These are phyloP conservation scores for Melanerpes formicivorus DNA, from an alignment of 2,113 vertebrate species.

Conservation along the genomic window DNA sequence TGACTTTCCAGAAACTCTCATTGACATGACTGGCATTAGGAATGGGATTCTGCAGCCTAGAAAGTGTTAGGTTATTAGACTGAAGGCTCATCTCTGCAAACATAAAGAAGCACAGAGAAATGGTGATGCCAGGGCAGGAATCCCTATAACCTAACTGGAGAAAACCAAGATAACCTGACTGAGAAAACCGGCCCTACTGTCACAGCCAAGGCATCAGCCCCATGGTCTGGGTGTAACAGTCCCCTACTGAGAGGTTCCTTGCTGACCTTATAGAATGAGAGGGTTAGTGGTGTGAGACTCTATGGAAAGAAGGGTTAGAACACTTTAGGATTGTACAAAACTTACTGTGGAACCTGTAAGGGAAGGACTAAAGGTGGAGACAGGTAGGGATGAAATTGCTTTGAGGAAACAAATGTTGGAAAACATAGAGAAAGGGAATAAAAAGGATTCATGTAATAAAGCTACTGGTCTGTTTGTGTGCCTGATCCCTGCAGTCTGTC, in stretches of 20 bases:
- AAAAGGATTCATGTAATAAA: background rate
- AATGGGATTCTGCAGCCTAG: background rate
- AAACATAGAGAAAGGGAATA: background rate
- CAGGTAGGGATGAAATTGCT: background rate
- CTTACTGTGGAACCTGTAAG: background rate
- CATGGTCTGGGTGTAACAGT: background rate
- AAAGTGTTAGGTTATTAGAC: background rate
- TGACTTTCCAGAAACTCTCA: background rate
- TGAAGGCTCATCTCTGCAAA: background rate
- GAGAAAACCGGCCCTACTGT: background rate
- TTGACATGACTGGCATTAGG: background rate
- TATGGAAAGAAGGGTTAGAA: background rate
- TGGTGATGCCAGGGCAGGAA: background rate
- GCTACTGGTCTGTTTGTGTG: background rate
- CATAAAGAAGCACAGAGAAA: background rate
- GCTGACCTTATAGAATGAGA: background rate
- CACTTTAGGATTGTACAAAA: background rate
- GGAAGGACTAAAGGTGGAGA: background rate
- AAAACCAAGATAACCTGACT: background rate
- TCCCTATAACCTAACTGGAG: background rate
- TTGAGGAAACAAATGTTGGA: background rate
- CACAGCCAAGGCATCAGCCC: background rate
- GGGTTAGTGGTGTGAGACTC: background rate
- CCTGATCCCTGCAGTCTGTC: background rate
- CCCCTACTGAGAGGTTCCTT: rapidly evolving